These are phyloP conservation scores for Heliconius himera DNA, from an alignment of 1,140 invertebrate species.

Conservation along the genomic window DNA sequence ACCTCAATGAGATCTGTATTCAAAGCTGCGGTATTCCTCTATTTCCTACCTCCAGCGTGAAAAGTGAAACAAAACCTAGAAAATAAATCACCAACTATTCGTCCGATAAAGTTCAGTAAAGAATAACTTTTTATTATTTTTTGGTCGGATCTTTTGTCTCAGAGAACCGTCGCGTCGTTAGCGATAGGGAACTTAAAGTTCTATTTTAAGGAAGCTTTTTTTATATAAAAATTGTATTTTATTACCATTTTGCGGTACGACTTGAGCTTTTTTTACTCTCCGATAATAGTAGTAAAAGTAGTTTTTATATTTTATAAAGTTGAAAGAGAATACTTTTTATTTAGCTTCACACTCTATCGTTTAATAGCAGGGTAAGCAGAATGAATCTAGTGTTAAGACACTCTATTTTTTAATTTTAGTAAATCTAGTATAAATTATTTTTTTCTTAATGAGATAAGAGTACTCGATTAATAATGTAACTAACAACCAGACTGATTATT, in stretches of 20 bases:
- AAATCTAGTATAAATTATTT: no score
- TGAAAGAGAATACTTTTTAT: neutral
- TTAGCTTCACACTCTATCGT: no score
- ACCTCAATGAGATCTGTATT: neutral
- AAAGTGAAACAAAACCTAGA: conserved; percentile 11
- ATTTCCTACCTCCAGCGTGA: neutral
- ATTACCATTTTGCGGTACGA: neutral
- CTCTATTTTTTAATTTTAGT: no score
- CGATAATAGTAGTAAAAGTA: no score
- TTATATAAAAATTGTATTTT: neutral
- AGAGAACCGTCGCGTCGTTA: conserved; percentile 13
- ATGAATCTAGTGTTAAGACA: no score
- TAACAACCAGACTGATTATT: no score
- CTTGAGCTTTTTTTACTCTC: no score
- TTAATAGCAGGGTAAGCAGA: no score
- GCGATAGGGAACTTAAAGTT: conserved; percentile 13
- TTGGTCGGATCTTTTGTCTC: neutral
- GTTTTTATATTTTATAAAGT: neutral
- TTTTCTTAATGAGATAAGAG: no score
- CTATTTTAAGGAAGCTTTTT: neutral
- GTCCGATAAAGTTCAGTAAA: conserved; percentile 7
- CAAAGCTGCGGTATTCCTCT: neutral
- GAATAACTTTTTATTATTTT: conserved; percentile 5
- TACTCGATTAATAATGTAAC: no score
- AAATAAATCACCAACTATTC: conserved; percentile 14